Evolutionary conservation across 2,797 vertebrate genomes (phyloP).

Genomic region (Columba guinea): DNA sequence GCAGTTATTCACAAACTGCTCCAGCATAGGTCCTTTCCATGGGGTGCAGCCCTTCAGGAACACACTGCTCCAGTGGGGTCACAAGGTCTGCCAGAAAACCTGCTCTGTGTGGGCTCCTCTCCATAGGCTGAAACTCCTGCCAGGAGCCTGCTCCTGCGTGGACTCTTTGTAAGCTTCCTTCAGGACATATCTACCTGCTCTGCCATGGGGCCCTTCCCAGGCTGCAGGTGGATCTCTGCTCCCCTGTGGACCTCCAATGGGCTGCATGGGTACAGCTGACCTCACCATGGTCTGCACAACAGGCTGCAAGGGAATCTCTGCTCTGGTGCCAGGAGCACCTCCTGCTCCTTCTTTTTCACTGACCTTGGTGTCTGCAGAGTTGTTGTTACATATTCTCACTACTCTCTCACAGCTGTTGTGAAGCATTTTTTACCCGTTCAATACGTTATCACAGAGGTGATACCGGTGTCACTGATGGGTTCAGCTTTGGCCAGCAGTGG

Average conservation of each 20-base stretch:
- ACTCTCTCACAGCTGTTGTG: too few species aligned
- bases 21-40: background rate
- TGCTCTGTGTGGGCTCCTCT: background rate
- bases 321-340: too few species aligned
- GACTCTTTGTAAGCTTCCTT: background rate
- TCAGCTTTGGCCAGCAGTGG: background rate
- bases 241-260: background rate
- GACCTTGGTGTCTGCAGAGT: too few species aligned
- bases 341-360: too few species aligned
- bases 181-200: background rate
- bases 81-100: background rate
- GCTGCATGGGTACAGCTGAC: too few species aligned
- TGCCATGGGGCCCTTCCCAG: too few species aligned
- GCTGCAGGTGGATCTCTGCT: background rate
- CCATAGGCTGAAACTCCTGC: background rate
- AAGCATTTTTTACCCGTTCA: too few species aligned
- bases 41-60: background rate
- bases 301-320: too few species aligned
- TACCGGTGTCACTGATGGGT: background rate
- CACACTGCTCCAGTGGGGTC: rapidly evolving
- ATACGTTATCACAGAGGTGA: background rate
- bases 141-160: background rate
- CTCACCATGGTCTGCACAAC: too few species aligned
- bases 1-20: background rate
- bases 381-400: too few species aligned